Evolutionary conservation across 2,113 vertebrate species (phyloP), one percentile per base, ranked within the genome.

Genomic region (Psophia crepitans): DNA sequence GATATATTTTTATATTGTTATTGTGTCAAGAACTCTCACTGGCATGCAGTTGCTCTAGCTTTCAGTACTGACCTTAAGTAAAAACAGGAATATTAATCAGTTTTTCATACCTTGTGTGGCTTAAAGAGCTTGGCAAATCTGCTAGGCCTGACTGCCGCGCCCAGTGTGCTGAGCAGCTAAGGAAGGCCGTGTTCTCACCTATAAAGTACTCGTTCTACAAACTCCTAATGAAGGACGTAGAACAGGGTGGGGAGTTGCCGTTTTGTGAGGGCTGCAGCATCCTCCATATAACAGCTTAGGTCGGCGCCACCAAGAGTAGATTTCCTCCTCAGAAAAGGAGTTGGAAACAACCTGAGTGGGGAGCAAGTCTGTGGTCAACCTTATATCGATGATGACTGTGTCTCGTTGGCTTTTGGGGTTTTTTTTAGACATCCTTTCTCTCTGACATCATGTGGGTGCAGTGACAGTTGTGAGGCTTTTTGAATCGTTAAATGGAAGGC

Each of bases 21-120:
- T 74, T 93, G 44, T 84, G 89, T 93, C 65, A 91, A 93, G 90
- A 92, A 58, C 54, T 88, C 48, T 35, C 69, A 41, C 27, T 94
- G 90, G 90, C 96, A 95, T 73, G 30, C 46, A 91, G 73, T 37
- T 86, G 88, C 57, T 71, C 32, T 93, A 92, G 89, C 39, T 87
- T 81, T 87, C 69, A 64, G 17, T 84, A 24, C 21, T 96, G 48
- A 48, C 66, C 49, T 65, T 41, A 46, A 89, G 44, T 80, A 65
- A 89, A 90, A 91, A 76, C 6, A 32, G 22, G 12, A 86, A 9
- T 70, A 30, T 57, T 70, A 35, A 41, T 81, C 48, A 63, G 18
- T 51, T 24, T 58, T 70, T 66, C 6, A 7, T 37, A 32, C n/a
- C n/a, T 66, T 26, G 26, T 3, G 28, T 78, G 71, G 41, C 71